Evolutionary conservation across 2,113 vertebrate genomes (phyloP).

Genomic region (Alectura lathami): DNA sequence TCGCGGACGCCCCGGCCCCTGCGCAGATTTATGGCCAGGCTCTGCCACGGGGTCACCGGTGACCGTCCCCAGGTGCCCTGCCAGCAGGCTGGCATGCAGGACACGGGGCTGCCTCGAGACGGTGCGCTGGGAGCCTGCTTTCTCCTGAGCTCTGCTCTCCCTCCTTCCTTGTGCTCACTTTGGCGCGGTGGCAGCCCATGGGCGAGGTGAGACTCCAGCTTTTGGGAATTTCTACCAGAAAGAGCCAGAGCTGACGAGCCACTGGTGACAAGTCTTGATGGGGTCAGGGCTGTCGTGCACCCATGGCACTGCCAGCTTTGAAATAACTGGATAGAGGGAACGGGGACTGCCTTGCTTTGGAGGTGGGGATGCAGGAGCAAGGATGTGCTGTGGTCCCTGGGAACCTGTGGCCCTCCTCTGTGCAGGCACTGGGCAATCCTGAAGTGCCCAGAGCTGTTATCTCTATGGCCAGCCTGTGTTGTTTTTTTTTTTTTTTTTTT

Average conservation of each 20-base stretch:
- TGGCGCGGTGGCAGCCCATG: fast-evolving
- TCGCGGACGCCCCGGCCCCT: neutral
- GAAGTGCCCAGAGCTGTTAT: fast-evolving
- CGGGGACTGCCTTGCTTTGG: neutral
- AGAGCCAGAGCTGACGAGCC: fast-evolving
- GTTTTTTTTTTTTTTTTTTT: neutral
- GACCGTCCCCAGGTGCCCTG: neutral
- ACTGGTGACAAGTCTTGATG: fast-evolving
- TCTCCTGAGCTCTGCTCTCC: neutral
- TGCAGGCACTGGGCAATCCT: neutral
- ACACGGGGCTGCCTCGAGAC: neutral
- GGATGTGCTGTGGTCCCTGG: fast-evolving
- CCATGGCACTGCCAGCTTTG: neutral
- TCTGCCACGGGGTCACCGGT: neutral
- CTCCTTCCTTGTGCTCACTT: neutral
- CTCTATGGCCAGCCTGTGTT: neutral
- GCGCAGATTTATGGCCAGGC: neutral
- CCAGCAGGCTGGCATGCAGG: neutral
- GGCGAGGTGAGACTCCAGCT: neutral
- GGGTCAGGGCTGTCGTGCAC: neutral
- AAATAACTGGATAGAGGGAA: neutral
- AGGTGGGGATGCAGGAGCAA: neutral
- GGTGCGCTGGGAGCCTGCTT: neutral
- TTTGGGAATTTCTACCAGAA: neutral
- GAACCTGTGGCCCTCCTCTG: neutral